Percentiles rank a stretch among this genome's conserved stretches.
These are phyloP conservation scores for Brachylomia viminalis DNA, from an alignment of 2,888 invertebrate species.

Conservation along the genomic window DNA sequence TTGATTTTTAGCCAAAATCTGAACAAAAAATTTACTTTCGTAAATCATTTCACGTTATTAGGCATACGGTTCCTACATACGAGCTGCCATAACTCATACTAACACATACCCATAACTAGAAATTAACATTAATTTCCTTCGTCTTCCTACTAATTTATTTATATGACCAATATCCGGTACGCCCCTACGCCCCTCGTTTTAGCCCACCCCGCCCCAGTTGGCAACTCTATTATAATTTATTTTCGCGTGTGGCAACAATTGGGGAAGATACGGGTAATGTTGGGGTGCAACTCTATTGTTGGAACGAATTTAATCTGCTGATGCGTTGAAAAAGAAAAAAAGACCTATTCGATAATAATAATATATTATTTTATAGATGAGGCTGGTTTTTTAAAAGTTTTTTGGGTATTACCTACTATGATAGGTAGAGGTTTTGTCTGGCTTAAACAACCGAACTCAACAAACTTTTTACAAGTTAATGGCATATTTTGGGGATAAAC, in stretches of 20 bases:
- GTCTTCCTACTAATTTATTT: conserved; percentile 64
- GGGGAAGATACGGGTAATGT: conserved; percentile 69
- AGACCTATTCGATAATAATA: conserved; percentile 41
- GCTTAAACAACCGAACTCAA: background rate
- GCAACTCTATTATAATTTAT: conserved; percentile 70
- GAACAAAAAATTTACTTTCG: background rate
- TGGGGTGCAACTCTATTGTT: conserved; percentile 73
- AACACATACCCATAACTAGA: conserved; percentile 27
- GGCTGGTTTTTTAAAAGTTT: background rate
- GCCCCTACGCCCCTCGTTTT: conserved; percentile 63
- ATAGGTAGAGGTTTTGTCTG: background rate
- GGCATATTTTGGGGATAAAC: too few species aligned
- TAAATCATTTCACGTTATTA: background rate
- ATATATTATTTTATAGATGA: conserved; percentile 12
- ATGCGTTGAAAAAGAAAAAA: conserved; percentile 52
- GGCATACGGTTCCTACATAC: background rate
- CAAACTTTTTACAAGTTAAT: background rate
- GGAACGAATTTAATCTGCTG: conserved; percentile 71
- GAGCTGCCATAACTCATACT: background rate
- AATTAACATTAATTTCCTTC: conserved; percentile 57
- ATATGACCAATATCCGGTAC: conserved; percentile 66
- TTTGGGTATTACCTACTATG: background rate
- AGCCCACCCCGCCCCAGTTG: conserved; percentile 57
- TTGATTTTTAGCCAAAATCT: background rate
- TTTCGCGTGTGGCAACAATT: conserved; percentile 67